Percentiles rank a stretch among this genome's conserved stretches.
Conservation (phyloP, 2,888 invertebrate genomes). For the Adelognathus sp. region DNA sequence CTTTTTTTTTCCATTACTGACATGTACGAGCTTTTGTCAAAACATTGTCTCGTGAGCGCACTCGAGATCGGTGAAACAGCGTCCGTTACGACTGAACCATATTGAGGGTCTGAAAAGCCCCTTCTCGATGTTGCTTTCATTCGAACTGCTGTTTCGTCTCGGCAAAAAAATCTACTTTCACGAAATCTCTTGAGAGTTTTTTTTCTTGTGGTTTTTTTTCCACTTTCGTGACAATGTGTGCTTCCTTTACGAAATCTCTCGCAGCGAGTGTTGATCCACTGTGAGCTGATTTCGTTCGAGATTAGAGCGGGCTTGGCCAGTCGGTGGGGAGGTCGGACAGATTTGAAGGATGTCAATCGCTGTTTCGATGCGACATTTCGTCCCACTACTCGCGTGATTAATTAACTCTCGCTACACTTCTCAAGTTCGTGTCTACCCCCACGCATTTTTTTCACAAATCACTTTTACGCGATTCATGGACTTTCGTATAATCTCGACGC, state of each 20-base stretch:
- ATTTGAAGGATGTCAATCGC: neutral
- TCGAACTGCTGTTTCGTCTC: conserved; percentile 40
- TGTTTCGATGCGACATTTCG: conserved; percentile 1
- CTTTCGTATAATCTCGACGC: too few relatives aligned
- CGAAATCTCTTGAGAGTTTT: neutral
- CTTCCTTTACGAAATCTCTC: conserved; percentile 1
- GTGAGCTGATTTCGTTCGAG: too few relatives aligned
- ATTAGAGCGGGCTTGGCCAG: neutral
- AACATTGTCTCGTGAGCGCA: neutral
- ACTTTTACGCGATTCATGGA: neutral
- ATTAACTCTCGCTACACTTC: neutral
- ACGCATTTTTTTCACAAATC: neutral
- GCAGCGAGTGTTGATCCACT: neutral
- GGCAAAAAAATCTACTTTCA: neutral
- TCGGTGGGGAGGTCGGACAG: neutral
- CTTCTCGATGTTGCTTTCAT: conserved; percentile 55
- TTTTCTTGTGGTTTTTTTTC: neutral
- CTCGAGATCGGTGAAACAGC: neutral
- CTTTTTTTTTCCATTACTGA: neutral
- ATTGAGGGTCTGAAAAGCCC: neutral
- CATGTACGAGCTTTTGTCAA: neutral
- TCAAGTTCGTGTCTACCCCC: neutral
- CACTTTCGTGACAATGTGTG: neutral
- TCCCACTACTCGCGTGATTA: neutral
- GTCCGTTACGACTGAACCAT: neutral